These are phyloP conservation scores for Chalcosyrphus nemorum DNA, from an alignment of 2,888 invertebrate genomes.

Conservation along the genomic window DNA sequence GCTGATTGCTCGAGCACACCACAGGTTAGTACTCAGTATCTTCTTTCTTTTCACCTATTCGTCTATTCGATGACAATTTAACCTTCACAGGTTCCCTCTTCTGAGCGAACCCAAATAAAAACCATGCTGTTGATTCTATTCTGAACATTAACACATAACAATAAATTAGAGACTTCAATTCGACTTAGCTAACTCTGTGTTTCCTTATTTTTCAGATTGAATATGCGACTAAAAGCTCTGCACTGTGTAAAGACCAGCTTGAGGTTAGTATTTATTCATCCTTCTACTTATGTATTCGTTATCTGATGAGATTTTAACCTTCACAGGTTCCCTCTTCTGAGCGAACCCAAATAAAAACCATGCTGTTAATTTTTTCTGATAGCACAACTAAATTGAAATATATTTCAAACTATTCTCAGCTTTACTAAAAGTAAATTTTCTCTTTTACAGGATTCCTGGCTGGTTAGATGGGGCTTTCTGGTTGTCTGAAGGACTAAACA, in stretches of 20 bases:
- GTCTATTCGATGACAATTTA: slow-evolving; percentile 4
- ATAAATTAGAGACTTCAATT: neutral
- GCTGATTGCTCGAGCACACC: too few relatives aligned
- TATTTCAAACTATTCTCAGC: neutral
- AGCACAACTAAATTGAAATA: neutral
- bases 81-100: slow-evolving; percentile 74
- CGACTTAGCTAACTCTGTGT: neutral
- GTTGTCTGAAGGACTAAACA: too few relatives aligned
- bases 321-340: slow-evolving; percentile 75
- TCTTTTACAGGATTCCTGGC: neutral
- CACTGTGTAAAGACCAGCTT: neutral
- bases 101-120: slow-evolving; percentile 74
- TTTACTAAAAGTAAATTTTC: neutral
- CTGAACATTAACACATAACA: slow-evolving; percentile 1
- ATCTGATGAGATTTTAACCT: slow-evolving; percentile 37
- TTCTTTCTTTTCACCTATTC: neutral
- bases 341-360: slow-evolving; percentile 72
- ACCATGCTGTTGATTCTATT: slow-evolving; percentile 60
- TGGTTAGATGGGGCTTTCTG: neutral
- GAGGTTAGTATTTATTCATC: neutral
- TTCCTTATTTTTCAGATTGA: neutral
- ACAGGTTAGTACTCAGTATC: slow-evolving; percentile 1
- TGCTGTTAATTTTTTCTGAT: slow-evolving; percentile 64
- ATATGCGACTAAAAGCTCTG: neutral
- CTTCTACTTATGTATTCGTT: neutral